phyloP scores from a whole-genome alignment of 2,113 vertebrate species.

The Cheilinus undulatus region DNA sequence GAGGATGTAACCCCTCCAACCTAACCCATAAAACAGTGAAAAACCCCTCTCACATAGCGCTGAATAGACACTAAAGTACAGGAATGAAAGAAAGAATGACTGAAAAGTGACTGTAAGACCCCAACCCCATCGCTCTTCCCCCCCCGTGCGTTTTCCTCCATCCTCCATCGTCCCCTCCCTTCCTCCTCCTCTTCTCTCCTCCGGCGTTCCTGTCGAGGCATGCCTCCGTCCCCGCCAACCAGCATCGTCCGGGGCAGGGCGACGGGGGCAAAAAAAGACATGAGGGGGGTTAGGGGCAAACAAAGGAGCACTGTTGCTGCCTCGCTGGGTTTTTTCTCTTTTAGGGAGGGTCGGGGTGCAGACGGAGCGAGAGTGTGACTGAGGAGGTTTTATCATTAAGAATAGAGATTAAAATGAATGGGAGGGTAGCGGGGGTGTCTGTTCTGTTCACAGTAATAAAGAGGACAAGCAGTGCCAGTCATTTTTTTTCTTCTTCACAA shows the following conservation, averaged over 20 bases:
- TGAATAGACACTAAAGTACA: constrained; percentile 87
- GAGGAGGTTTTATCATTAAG: constrained; percentile 72
- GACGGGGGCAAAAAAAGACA: constrained; percentile 64
- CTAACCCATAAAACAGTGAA: constrained; percentile 49
- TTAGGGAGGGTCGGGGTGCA: constrained; percentile 63
- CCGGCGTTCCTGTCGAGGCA: constrained; percentile 87
- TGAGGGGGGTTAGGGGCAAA: constrained; percentile 71
- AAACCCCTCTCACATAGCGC: constrained; percentile 81
- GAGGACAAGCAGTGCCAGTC: constrained; percentile 74
- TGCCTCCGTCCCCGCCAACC: constrained; percentile 84
- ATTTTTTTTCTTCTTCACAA: constrained; percentile 48
- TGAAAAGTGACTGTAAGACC: constrained; percentile 77
- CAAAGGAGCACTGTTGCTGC: constrained; percentile 92
- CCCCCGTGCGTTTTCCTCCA: constrained; percentile 31
- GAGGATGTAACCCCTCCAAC: constrained; percentile 54
- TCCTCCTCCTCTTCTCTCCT: constrained; percentile 31
- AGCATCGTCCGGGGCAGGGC: constrained; percentile 68
- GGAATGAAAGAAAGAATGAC: constrained; percentile 73
- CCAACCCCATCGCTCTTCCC: constrained; percentile 39
- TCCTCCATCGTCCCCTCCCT: constrained; percentile 22
- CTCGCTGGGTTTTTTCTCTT: constrained; percentile 70
- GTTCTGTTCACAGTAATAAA: constrained; percentile 68
- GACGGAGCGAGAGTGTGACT: constrained; percentile 50
- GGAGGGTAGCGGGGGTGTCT: constrained; percentile 62
- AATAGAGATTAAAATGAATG: constrained; percentile 82